A percentile compares a stretch with the other conserved stretches of the same genome.
Conservation (phyloP, 2,888 invertebrate genomes). For the Polietes domitor region DNA sequence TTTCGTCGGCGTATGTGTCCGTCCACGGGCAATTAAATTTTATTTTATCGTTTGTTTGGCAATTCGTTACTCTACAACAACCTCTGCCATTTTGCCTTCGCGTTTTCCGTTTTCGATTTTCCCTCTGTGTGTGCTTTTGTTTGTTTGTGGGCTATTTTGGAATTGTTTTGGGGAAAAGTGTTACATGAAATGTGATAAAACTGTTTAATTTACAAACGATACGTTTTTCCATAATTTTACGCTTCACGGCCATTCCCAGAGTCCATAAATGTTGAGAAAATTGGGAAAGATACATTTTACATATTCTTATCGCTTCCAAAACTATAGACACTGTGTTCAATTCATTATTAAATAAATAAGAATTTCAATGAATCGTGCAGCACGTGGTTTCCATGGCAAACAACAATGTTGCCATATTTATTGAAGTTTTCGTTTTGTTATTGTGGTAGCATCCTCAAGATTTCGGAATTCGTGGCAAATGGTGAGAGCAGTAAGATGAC, state of each 20-base stretch:
- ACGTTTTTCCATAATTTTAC: constrained; percentile 24
- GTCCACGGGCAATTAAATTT: constrained; percentile 49
- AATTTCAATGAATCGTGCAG: constrained; percentile 15
- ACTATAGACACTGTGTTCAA: not conserved
- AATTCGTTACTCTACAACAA: constrained; percentile 25
- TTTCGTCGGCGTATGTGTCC: constrained; percentile 16
- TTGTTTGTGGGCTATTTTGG: not conserved
- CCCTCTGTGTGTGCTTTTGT: not conserved
- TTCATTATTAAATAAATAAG: constrained; percentile 30
- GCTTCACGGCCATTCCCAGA: constrained; percentile 9
- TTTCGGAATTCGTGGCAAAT: too few species aligned
- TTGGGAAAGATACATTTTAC: not conserved
- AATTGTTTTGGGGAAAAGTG: constrained; percentile 26
- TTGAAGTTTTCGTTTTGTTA: too few species aligned
- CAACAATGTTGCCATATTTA: not conserved
- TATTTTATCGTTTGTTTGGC: constrained; percentile 50
- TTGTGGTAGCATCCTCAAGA: too few species aligned
- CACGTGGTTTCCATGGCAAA: not conserved
- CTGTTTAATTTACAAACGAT: constrained; percentile 21
- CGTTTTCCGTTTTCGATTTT: not conserved
- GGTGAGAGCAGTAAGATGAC: too few species aligned
- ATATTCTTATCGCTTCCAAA: not conserved
- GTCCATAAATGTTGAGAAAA: not conserved
- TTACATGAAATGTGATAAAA: constrained; percentile 38
- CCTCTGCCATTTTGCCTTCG: not conserved